Evolutionary conservation across 1,140 invertebrate species (phyloP), one percentile per base, ranked within the genome.

Genomic region (Sycophila sp.): DNA sequence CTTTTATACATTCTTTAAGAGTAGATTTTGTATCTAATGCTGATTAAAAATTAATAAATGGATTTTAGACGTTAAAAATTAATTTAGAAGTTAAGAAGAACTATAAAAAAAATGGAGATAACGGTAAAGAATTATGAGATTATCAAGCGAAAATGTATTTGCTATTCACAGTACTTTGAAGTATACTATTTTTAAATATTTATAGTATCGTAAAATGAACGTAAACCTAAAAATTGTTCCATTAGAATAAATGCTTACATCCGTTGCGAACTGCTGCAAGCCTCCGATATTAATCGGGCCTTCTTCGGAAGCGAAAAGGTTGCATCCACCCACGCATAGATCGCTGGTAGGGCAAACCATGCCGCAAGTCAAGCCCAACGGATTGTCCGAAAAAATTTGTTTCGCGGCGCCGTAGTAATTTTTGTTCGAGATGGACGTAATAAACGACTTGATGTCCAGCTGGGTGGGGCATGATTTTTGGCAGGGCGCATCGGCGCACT

Each of bases 321-420:
- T 99, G 83, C 98, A 99, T 0, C 96, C 96, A 0, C 98, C 98
- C 3, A 99, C 97, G 82, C 98, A 99, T 0, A 99, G 89, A 82
- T 99, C 98, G 82, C 96, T 98, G 0, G 97, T 99, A 4, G 98
- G 98, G 80, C 98, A 99, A 8, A 99, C 97, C 98, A 99, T 99
- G 19, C 98, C 98, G 81, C 98, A 99, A 0, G 97, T 98, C 0
- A 99, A 87, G 0, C 95, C 98, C 26, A 99, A 85, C 0, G 98
- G 98, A 86, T 99, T 99, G 83, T 99, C 98, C 0, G 96, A 98
- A 26, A 99, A 90, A 63, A 99, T 99, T 0, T 93, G 91, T 83
- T 97, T 97, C 0, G 98, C 98, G 7, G 98, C 96, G 28, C 98
- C 98, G 88, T 99, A 99, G 80, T 98, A 99, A 85, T 99, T 99